Evolutionary conservation across 1,140 invertebrate species (phyloP).

Genomic region (Drosophila albomicans): DNA sequence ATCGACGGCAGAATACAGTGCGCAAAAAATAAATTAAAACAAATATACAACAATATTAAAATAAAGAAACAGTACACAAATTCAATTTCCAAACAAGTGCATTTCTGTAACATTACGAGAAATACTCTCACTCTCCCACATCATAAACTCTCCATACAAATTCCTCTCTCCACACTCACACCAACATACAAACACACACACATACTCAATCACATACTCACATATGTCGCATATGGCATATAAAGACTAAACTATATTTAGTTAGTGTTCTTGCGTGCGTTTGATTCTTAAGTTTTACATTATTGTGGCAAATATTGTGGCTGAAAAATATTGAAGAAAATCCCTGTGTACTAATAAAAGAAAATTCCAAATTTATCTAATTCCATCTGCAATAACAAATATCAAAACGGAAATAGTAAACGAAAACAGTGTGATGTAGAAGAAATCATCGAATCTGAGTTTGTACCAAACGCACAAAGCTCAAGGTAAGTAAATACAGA

Average conservation of each 20-base stretch:
- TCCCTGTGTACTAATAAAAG: slow-evolving; percentile 11
- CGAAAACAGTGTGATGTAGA: slow-evolving; percentile 61
- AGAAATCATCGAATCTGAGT: slow-evolving; percentile 25
- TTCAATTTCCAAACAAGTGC: slow-evolving; percentile 1
- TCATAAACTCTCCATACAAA: too few species aligned
- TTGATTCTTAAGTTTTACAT: slow-evolving; percentile 15
- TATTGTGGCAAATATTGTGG: slow-evolving; percentile 15
- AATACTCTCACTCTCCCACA: background rate
- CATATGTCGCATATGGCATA: slow-evolving; percentile 21
- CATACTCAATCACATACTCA: background rate
- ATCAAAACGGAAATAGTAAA: slow-evolving; percentile 15
- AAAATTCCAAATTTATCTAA: slow-evolving; percentile 17
- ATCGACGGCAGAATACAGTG: slow-evolving; percentile 56
- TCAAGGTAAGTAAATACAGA: slow-evolving; percentile 50
- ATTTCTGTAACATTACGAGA: background rate
- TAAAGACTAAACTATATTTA: slow-evolving; percentile 20
- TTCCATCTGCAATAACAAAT: slow-evolving; percentile 18
- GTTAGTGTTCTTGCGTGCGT: slow-evolving; percentile 24
- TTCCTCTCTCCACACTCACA: background rate
- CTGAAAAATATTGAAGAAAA: slow-evolving; percentile 1
- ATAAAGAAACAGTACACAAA: slow-evolving; percentile 40
- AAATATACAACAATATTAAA: slow-evolving; percentile 21
- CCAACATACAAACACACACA: background rate
- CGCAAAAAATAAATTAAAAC: slow-evolving; percentile 42
- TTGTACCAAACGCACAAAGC: slow-evolving; percentile 48